A percentile compares a stretch with the other conserved stretches of the same genome.
phyloP scores from a whole-genome alignment of 2,113 vertebrate genomes.

The Melanerpes formicivorus region DNA sequence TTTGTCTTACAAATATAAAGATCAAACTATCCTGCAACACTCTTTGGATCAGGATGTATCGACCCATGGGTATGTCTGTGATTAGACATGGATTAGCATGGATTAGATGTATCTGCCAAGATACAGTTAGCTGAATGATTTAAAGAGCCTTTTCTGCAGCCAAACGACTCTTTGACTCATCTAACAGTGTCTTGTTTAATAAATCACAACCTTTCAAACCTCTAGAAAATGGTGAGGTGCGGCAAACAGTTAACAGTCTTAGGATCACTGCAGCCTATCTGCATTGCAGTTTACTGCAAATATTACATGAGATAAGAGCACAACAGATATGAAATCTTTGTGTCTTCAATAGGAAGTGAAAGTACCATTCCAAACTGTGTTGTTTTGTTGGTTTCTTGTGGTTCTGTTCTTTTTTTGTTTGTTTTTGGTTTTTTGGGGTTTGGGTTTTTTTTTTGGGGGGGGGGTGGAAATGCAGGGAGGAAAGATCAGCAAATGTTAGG shows the following conservation, averaged over 20 bases:
- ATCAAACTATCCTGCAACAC: background rate
- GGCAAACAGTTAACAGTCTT: background rate
- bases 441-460: background rate
- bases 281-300: background rate
- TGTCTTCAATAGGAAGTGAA: background rate
- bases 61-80: background rate
- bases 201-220: background rate
- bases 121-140: background rate
- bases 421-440: too few species aligned
- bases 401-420: too few species aligned
- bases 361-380: background rate
- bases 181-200: background rate
- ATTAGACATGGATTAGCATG: background rate
- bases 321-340: background rate
- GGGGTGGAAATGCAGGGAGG: rapidly evolving
- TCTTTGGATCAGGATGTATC: background rate
- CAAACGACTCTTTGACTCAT: background rate
- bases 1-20: background rate
- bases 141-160: background rate
- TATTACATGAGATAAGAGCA: rapidly evolving
- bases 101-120: background rate
- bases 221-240: background rate
- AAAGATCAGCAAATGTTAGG: background rate
- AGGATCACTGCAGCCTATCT: background rate
- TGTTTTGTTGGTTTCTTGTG: too few species aligned